Conservation (phyloP, 1,140 invertebrate genomes). For the Elysia chlorotica region DNA sequence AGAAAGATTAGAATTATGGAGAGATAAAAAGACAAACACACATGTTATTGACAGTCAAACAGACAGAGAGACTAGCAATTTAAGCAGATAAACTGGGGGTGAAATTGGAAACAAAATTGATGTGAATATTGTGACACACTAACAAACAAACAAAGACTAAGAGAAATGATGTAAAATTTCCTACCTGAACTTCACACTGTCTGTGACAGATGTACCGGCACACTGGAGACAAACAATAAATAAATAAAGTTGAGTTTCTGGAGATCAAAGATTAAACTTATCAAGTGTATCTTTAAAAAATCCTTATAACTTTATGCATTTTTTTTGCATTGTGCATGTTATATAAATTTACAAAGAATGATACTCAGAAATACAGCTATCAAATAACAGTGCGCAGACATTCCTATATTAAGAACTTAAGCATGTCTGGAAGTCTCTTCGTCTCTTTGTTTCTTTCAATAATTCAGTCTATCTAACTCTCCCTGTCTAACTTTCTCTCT, state of each 20-base stretch:
- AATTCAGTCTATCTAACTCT: not conserved
- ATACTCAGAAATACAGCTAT: not conserved
- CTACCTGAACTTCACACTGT: constrained; percentile 30
- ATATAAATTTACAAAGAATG: no score
- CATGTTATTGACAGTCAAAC: no score
- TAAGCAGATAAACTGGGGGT: no score
- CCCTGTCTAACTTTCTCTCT: not conserved
- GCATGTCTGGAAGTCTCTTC: not conserved
- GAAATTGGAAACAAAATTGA: no score
- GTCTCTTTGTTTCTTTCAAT: not conserved
- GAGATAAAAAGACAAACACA: no score
- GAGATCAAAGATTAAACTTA: no score
- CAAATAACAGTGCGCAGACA: not conserved
- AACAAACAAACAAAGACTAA: no score
- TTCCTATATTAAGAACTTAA: not conserved
- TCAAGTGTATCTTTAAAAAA: not conserved
- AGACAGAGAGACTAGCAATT: no score
- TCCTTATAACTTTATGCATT: not conserved
- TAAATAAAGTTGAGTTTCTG: not conserved
- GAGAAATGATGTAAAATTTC: no score
- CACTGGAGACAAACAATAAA: constrained; percentile 10
- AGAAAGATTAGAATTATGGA: no score
- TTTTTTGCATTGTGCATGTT: not conserved
- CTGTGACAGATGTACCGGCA: constrained; percentile 32
- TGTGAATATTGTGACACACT: no score